These are phyloP conservation scores for Mesocentrotus franciscanus DNA, from an alignment of 53 echinoderm and acorn worm genomes.

Conservation along the genomic window DNA sequence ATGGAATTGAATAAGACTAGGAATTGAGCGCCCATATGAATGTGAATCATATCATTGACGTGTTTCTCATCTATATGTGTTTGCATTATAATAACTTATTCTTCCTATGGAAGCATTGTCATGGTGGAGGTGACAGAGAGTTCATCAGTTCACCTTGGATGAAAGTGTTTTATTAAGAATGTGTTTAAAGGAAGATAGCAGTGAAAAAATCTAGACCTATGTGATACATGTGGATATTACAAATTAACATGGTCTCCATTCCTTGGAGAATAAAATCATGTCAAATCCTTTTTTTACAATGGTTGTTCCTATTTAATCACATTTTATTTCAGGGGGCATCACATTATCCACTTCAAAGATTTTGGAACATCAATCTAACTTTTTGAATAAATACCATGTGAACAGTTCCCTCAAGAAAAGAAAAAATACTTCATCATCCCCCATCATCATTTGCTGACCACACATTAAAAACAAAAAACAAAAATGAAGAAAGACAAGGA, in stretches of 20 bases:
- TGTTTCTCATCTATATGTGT: not conserved
- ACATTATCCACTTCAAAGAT: not conserved
- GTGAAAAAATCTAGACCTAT: not conserved
- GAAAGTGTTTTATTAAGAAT: not conserved
- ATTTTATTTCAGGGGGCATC: no score
- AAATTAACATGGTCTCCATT: no score
- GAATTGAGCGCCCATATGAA: not conserved
- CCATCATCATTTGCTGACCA: not conserved
- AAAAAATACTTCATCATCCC: not conserved
- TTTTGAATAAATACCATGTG: not conserved
- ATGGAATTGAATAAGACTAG: not conserved
- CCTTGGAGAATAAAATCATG: no score
- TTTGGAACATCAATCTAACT: not conserved
- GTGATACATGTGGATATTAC: not conserved
- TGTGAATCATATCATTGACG: conserved; percentile 17
- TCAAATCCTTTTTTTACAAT: no score
- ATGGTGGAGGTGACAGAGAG: not conserved
- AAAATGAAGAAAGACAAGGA: no score
- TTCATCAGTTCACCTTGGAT: not conserved
- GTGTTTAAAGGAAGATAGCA: not conserved
- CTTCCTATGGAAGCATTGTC: not conserved
- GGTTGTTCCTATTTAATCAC: no score
- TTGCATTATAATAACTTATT: not conserved
- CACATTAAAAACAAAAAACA: no score
- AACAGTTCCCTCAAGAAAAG: not conserved